phyloP scores from a whole-genome alignment of 2,797 vertebrate genomes.

The Molossus molossus region DNA sequence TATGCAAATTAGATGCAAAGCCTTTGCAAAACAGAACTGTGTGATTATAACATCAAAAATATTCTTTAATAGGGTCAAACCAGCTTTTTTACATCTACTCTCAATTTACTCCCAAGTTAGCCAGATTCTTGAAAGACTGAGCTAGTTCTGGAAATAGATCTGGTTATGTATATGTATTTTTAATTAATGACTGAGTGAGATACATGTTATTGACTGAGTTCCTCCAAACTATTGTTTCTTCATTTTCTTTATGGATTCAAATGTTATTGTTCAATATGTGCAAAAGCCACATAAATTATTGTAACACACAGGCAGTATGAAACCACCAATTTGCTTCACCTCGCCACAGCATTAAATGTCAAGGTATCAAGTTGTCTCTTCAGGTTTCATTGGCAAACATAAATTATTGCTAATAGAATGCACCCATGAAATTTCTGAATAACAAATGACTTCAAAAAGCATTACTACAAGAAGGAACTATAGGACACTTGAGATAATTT shows the following conservation, averaged over 20 bases:
- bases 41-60: neutral
- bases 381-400: constrained; percentile 87
- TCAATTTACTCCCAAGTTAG: neutral
- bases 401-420: constrained; percentile 88
- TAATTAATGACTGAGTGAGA: constrained; percentile 59
- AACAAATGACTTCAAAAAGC: constrained; percentile 84
- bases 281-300: constrained; percentile 74
- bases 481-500: constrained; percentile 87
- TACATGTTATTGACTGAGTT: constrained; percentile 47
- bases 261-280: constrained; percentile 80
- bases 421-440: constrained; percentile 87
- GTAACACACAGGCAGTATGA: constrained; percentile 54
- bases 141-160: neutral
- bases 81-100: neutral
- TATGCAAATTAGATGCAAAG: neutral
- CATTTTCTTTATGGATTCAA: constrained; percentile 81
- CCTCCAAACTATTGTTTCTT: constrained; percentile 74
- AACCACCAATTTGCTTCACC: constrained; percentile 85
- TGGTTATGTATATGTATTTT: neutral
- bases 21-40: neutral
- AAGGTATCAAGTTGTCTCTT: constrained; percentile 86
- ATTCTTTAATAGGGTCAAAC: neutral
- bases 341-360: constrained; percentile 84
- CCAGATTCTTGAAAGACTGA: neutral
- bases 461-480: constrained; percentile 77